phyloP scores from a whole-genome alignment of 2,797 vertebrate genomes.

The Dermochelys coriacea region DNA sequence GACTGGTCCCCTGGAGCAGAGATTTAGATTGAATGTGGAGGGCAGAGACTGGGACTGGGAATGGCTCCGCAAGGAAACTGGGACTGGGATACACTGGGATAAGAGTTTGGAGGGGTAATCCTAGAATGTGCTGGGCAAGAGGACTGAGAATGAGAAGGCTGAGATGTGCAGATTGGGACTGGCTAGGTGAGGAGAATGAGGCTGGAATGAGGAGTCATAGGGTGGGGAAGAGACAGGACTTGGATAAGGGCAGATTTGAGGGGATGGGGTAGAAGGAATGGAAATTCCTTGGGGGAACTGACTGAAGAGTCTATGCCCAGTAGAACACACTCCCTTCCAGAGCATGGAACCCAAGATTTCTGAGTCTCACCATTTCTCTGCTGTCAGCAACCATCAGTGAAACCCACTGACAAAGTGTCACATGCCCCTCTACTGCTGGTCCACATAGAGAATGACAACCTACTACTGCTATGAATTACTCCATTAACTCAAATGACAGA shows the following conservation, averaged over 20 bases:
- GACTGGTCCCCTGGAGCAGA: not conserved
- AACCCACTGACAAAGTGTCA: not conserved
- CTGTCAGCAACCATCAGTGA: slow-evolving; percentile 26
- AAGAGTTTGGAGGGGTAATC: not conserved
- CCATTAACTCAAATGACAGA: not conserved
- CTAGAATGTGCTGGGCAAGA: accelerated
- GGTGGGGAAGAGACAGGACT: not conserved
- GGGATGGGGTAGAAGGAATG: not conserved
- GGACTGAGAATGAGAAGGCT: not conserved
- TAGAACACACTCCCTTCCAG: not conserved
- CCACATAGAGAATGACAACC: not conserved
- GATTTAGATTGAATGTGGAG: not conserved
- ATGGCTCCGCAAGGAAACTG: not conserved
- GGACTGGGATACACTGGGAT: not conserved
- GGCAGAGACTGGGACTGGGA: not conserved
- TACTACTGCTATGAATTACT: not conserved
- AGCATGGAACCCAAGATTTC: not conserved
- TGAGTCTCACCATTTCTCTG: not conserved
- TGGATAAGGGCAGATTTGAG: not conserved
- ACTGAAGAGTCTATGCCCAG: not conserved
- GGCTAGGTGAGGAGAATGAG: not conserved
- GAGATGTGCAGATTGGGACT: not conserved
- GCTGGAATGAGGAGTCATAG: not conserved
- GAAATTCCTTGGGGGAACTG: not conserved
- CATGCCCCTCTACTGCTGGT: not conserved